Base-by-base conservation (phyloP, 2,797 vertebrate species). In the Champsocephalus esox region DNA sequence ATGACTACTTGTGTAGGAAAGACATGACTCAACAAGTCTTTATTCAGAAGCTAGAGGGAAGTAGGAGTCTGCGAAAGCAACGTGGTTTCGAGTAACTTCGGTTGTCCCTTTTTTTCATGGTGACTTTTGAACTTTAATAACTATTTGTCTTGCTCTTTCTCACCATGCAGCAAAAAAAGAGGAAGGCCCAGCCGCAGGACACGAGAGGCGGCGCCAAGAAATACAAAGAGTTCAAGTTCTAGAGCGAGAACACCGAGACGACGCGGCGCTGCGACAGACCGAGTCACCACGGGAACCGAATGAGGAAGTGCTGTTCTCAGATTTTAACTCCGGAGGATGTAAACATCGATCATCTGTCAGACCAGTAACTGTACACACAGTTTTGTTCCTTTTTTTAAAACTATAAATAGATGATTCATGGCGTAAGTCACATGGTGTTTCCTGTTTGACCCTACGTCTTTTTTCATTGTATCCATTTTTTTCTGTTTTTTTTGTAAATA, bases 191-290 rank as follows among this genome's bases (percentile, higher is more conserved):
- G 82, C 96, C 97, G 0, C 96, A 98, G 84, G 97, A 98, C 85
- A 96, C 95, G 0, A 88, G 97, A 8, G 90, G 95, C 0, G 96
- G 96, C 1, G 96, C 96, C 82, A 98, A 98, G 94, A 98, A 98
- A 85, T 98, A 98, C 88, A 98, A 98, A 79, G 97, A 98, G 85
- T 98, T 98, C 94, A 98, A 98, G 91, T 98, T 98, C 90, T 98
- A 96, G 86, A 82, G 82, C 19, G 14, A 54, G 54, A 50, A 28
- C 19, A 0, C 28, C 32, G 11, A 12, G 57, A 60, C n/a, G 21
- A 28, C 28, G 1, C 34, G 21, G 61, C 8, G 4, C 59, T 0
- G 38, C 48, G 0, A 32, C 62, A 64, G 66, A 62, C 24, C 3
- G 10, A 59, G 32, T 52, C 70, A 9, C 70, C 8, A 13, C 49